These are phyloP conservation scores for Athetis lepigone DNA, from an alignment of 2,888 invertebrate species.

Conservation along the genomic window DNA sequence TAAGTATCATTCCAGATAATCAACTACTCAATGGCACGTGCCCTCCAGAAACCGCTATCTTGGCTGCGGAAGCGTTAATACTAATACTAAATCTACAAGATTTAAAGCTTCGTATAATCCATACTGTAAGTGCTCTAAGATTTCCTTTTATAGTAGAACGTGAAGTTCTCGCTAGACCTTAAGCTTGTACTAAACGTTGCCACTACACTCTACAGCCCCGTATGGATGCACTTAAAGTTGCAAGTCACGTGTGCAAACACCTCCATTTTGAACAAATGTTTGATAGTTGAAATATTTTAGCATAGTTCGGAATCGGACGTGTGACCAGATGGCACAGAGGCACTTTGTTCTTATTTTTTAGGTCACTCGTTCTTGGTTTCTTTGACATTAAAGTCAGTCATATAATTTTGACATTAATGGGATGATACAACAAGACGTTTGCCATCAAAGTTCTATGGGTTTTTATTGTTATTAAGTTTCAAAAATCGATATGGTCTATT, in stretches of 20 bases:
- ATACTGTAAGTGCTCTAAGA: conserved; percentile 31
- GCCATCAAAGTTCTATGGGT: no score
- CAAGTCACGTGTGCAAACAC: conserved; percentile 50
- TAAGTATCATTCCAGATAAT: neutral
- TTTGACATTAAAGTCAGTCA: neutral
- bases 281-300: conserved; percentile 33
- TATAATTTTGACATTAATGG: neutral
- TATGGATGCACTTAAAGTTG: conserved; percentile 37
- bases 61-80: conserved; percentile 9
- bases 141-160: conserved; percentile 36
- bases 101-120: conserved; percentile 44
- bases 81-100: conserved; percentile 35
- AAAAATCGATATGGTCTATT: neutral
- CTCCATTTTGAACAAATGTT: conserved; percentile 49
- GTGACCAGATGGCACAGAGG: conserved; percentile 2
- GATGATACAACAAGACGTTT: no score
- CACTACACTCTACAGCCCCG: conserved; percentile 18
- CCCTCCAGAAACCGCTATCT: conserved; percentile 8
- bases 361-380: neutral
- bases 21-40: conserved; percentile 20
- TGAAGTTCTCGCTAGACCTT: conserved; percentile 18
- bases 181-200: conserved; percentile 48
- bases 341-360: neutral
- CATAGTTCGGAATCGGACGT: conserved; percentile 17
- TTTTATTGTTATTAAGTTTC: neutral